Conservation (phyloP, 2,113 vertebrate genomes). For the Gymnocephalus cernua region DNA sequence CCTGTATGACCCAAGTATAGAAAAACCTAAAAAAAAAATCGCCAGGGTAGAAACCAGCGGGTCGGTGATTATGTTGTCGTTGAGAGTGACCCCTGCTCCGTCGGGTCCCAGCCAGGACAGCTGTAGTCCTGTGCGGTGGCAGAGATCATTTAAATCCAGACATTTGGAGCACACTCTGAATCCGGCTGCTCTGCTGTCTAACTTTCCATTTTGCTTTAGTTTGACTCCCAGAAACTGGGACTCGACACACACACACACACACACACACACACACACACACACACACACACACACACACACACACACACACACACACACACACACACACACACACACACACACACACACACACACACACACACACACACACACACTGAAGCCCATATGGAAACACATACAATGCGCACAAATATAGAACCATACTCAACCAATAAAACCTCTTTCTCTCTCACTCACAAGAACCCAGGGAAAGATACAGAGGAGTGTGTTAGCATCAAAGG, state of each 20-base stretch:
- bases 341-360: constrained; percentile 2
- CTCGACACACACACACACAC: background rate
- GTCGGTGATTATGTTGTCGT: too few species aligned
- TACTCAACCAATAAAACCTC: background rate
- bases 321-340: constrained; percentile 5
- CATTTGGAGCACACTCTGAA: too few species aligned
- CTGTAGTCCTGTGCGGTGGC: too few species aligned
- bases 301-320: constrained; percentile 10
- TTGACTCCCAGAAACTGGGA: too few species aligned
- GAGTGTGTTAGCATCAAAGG: constrained; percentile 33
- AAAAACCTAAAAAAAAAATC: too few species aligned
- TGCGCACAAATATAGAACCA: background rate
- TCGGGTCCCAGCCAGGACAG: too few species aligned
- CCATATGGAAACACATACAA: constrained; percentile 2
- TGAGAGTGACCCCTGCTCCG: too few species aligned
- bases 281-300: background rate
- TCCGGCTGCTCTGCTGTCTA: too few species aligned
- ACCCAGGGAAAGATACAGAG: constrained; percentile 9
- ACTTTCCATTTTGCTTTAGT: too few species aligned
- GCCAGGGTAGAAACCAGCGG: too few species aligned
- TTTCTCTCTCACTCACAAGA: background rate
- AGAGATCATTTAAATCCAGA: too few species aligned
- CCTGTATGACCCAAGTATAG: too few species aligned
- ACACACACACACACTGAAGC: constrained; percentile 7
- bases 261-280: background rate